These are phyloP conservation scores for Neocrepidodera transversa DNA, from an alignment of 2,888 invertebrate genomes.

Conservation along the genomic window DNA sequence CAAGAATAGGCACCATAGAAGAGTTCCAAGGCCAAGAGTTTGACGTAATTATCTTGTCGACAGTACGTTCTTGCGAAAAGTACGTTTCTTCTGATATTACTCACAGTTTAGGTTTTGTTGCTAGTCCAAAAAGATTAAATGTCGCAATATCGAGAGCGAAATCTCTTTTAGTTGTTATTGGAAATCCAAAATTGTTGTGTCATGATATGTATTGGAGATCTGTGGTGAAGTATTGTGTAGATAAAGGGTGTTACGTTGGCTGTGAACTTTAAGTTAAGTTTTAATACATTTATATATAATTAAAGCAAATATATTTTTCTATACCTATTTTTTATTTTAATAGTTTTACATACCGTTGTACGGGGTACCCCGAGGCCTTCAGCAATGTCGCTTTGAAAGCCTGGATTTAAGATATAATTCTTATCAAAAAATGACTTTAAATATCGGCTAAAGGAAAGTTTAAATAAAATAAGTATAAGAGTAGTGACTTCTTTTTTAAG, in stretches of 20 bases:
- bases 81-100: conserved; percentile 60
- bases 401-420: too few species aligned
- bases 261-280: conserved; percentile 61
- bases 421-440: too few species aligned
- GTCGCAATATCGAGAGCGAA: conserved; percentile 88
- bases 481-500: too few species aligned
- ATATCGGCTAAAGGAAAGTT: too few species aligned
- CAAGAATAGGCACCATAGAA: conserved; percentile 82
- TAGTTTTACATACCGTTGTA: too few species aligned
- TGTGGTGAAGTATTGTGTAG: conserved; percentile 69
- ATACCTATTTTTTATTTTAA: too few species aligned
- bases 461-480: too few species aligned
- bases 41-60: conserved; percentile 76
- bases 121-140: conserved; percentile 81
- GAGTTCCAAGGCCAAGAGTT: conserved; percentile 87
- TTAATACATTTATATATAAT: too few species aligned
- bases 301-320: too few species aligned
- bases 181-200: conserved; percentile 78
- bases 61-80: conserved; percentile 65
- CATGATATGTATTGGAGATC: conserved; percentile 74
- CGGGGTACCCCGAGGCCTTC: too few species aligned
- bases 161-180: conserved; percentile 79
- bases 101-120: conserved; percentile 75
- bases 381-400: too few species aligned
- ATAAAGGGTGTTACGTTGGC: conserved; percentile 72